phyloP scores from a whole-genome alignment of 2,797 vertebrate species.

The Poeciliopsis turneri region DNA sequence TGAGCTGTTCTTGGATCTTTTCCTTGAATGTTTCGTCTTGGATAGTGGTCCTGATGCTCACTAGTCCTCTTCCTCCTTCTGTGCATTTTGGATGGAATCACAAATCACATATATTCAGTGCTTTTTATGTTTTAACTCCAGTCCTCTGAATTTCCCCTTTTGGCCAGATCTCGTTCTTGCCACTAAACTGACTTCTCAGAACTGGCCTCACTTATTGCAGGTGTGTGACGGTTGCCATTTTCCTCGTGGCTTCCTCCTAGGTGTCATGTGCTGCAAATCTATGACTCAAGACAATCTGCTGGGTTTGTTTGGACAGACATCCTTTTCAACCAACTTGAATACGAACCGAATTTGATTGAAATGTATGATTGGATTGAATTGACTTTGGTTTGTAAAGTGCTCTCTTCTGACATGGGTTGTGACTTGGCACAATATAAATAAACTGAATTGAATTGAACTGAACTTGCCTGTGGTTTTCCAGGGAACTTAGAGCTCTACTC shows the following conservation, averaged over 20 bases:
- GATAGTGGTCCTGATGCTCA: background rate
- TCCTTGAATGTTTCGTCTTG: background rate
- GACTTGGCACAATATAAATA: background rate
- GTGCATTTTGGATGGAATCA: background rate
- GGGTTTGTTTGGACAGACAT: background rate
- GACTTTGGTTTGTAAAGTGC: background rate
- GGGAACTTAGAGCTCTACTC: background rate
- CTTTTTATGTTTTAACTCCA: background rate
- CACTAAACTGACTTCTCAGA: background rate
- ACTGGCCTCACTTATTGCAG: background rate
- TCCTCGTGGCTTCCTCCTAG: background rate
- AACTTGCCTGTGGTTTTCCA: no score
- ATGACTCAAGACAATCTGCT: background rate
- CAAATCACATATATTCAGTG: no score
- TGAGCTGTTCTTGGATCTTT: background rate
- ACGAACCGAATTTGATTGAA: background rate
- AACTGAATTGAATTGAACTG: background rate
- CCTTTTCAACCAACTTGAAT: background rate
- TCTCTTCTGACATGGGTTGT: background rate
- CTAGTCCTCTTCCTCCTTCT: background rate
- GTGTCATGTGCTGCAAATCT: background rate
- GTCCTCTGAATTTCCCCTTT: background rate
- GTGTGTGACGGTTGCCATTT: background rate
- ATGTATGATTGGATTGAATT: background rate
- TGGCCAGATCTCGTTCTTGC: background rate